Evolutionary conservation across 2,113 vertebrate species (phyloP).

Genomic region (Scalopus aquaticus): DNA sequence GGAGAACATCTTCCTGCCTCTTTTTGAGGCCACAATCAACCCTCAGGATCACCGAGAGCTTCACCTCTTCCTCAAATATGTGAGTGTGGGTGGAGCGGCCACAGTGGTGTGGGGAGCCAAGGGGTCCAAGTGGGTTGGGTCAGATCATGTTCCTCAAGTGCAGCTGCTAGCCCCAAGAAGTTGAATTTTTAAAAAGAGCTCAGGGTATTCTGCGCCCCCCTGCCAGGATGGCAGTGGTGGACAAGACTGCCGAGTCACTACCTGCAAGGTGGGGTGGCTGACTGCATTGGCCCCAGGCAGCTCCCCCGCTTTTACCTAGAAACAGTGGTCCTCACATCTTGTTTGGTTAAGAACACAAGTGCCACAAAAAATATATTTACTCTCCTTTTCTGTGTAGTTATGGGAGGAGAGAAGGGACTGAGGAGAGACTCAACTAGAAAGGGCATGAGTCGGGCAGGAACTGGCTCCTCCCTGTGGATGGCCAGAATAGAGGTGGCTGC

Average conservation of each 20-base stretch:
- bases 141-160: neutral
- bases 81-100: conserved; percentile 83
- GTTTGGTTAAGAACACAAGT: neutral
- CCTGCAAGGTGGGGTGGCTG: neutral
- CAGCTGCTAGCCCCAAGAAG: neutral
- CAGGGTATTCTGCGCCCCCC: neutral
- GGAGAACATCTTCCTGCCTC: conserved; percentile 96
- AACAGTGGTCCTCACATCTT: neutral
- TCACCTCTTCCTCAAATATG: conserved; percentile 96
- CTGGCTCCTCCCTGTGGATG: neutral
- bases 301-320: neutral
- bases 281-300: neutral
- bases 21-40: conserved; percentile 96
- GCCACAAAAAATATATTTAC: neutral
- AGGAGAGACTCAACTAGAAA: neutral
- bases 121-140: fast-evolving
- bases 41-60: conserved; percentile 93
- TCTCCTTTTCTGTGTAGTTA: neutral
- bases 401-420: neutral
- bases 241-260: neutral
- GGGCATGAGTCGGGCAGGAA: neutral
- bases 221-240: neutral
- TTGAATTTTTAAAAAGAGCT: neutral
- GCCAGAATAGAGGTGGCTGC: neutral
- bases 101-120: neutral